Percentiles rank a stretch among this genome's conserved stretches.
These are phyloP conservation scores for Lysandra coridon DNA, from an alignment of 2,888 invertebrate species.

Conservation along the genomic window DNA sequence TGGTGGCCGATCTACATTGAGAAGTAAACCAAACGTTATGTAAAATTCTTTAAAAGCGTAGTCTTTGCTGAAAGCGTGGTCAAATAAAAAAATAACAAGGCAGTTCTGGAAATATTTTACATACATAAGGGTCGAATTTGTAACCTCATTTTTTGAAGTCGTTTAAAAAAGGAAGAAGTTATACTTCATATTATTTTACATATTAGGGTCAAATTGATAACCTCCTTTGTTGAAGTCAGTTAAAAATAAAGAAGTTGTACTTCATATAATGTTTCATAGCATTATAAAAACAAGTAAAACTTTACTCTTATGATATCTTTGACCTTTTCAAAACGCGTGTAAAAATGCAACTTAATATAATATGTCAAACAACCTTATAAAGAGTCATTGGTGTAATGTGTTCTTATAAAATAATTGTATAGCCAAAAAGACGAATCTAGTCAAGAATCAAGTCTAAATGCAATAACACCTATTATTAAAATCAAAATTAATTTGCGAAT, in stretches of 20 bases:
- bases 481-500: no score
- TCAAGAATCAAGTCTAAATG: neutral
- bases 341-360: neutral
- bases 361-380: neutral
- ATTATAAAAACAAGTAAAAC: neutral
- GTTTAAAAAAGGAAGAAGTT: neutral
- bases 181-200: no score
- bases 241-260: neutral
- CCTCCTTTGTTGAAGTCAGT: neutral
- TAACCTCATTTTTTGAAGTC: no score
- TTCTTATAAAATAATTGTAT: neutral
- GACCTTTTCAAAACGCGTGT: neutral
- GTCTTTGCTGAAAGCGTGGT: neutral
- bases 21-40: neutral
- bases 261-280: no score
- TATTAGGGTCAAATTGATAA: no score
- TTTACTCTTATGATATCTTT: neutral
- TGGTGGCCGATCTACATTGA: neutral
- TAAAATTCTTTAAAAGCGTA: neutral
- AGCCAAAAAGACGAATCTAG: conserved; percentile 2
- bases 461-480: no score
- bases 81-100: neutral
- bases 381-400: neutral
- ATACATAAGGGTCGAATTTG: no score
- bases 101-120: no score